Evolutionary conservation across 2,888 invertebrate species (phyloP), one percentile per base, ranked within the genome.

Genomic region (Yponomeuta malinellus): DNA sequence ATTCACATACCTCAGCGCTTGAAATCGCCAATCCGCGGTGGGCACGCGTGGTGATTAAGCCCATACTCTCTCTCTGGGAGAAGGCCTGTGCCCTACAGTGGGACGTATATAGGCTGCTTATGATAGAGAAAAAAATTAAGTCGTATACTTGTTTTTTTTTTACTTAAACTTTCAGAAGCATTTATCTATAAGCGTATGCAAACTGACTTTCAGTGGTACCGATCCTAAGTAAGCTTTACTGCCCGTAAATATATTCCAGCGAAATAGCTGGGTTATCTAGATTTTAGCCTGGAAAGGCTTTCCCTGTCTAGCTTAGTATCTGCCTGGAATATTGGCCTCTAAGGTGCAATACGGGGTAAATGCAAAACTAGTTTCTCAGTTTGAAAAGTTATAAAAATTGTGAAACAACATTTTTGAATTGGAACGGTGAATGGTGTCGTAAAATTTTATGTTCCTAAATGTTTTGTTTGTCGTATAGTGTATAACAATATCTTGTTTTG

Each of bases 251-350:
- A 33, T 74, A 71, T 64, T 71, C 70, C 74, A 75, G 74, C 72
- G 72, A 37, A 71, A 71, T 74, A 37, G 67, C 72, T 67, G 73
- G 72, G 73, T 74, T 74, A 76, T 77, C 78, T 77, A 77, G 74
- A 77, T 77, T 76, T 74, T 71, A 76, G 73, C 69, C 69, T 72
- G 74, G 77, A 77, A 74, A 78, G 74, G 74, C 73, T 76, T 78
- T 78, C 73, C 72, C 66, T 76, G 75, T 78, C 72, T 70, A 67
- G 70, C 72, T 70, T 63, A 70, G 71, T 70, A 15, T 63, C 71
- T 72, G 68, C 65, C 68, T 68, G 31, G 68, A n/a, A 68, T 68
- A 68, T 48, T 52, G 52, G 52, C 52, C 68, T 48, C 68, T 12
- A 23, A 48, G 68, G 68, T 68, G 68, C 64, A 23, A 23, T 68